Evolutionary conservation across 2,888 invertebrate genomes (phyloP).

Genomic region (Alviniconcha strummeri): DNA sequence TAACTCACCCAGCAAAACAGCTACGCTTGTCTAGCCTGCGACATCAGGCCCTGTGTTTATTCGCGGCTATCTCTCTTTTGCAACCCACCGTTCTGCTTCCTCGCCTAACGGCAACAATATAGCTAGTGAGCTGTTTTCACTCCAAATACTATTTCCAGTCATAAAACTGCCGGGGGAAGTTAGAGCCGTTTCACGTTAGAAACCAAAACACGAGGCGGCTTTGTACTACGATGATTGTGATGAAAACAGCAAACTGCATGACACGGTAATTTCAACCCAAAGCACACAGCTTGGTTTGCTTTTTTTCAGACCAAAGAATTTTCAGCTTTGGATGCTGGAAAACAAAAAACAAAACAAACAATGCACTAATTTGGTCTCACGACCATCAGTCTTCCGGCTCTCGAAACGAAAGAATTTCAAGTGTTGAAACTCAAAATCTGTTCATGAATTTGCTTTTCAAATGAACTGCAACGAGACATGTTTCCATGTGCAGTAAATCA

Average conservation of each 20-base stretch:
- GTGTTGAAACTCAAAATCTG: constrained; percentile 5
- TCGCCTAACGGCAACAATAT: constrained; percentile 21
- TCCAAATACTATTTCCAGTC: constrained; percentile 22
- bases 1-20: constrained; percentile 34
- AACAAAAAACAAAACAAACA: constrained; percentile 10
- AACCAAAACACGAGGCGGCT: constrained; percentile 20
- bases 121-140: constrained; percentile 33
- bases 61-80: constrained; percentile 28
- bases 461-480: not conserved
- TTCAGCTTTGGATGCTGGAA: constrained; percentile 14
- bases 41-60: constrained; percentile 32
- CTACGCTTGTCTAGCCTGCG: constrained; percentile 26
- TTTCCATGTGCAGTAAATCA: no score
- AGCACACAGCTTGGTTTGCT: constrained; percentile 17
- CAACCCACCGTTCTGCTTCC: constrained; percentile 29
- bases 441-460: not conserved
- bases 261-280: constrained; percentile 22
- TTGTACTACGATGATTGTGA: constrained; percentile 8
- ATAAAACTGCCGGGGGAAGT: constrained; percentile 14
- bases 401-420: not conserved
- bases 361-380: constrained; percentile 21
- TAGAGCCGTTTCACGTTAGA: constrained; percentile 12
- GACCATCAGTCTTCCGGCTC: not conserved
- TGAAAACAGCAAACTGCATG: constrained; percentile 19
- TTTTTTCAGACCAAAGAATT: not conserved